Conservation (phyloP, 37 sponge, comb jelly and placozoan species). For the Tethya wilhelma region DNA sequence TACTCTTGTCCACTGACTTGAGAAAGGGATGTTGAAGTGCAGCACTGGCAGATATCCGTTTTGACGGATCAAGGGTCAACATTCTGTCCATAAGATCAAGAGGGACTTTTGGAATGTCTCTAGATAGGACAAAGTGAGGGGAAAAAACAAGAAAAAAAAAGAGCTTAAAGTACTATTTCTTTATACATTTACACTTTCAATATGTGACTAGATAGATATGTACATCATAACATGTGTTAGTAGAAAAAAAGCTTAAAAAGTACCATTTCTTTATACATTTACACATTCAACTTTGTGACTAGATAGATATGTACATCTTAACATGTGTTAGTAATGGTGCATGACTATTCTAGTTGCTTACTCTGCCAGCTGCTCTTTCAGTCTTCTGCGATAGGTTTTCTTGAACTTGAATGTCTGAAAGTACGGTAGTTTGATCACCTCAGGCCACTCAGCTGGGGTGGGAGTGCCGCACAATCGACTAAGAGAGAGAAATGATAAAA, state of each 20-base stretch:
- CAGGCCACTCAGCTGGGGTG: conserved; percentile 93
- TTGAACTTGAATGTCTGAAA: conserved; percentile 86
- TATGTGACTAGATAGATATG: too few species aligned
- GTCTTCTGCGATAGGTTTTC: conserved; percentile 80
- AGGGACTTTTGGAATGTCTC: conserved; percentile 81
- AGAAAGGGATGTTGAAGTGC: conserved; percentile 90
- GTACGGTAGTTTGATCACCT: conserved; percentile 85
- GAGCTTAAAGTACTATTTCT: neutral
- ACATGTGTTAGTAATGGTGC: too few species aligned
- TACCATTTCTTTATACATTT: too few species aligned
- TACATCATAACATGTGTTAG: too few species aligned
- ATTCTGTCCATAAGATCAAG: conserved; percentile 91
- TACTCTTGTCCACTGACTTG: conserved; percentile 47
- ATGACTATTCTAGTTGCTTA: too few species aligned
- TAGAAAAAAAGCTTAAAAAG: too few species aligned
- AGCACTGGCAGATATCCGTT: conserved; percentile 83
- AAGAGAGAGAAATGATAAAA: neutral
- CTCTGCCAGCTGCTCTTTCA: conserved; percentile 83
- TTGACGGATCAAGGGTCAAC: conserved; percentile 88
- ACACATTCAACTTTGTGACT: too few species aligned
- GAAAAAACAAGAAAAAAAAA: neutral
- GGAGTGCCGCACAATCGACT: conserved; percentile 96
- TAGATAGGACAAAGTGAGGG: neutral
- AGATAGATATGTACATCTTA: too few species aligned
- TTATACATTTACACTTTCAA: neutral